Evolutionary conservation across 2,113 vertebrate species (phyloP), one percentile per base, ranked within the genome.

Genomic region (Lycaon pictus): DNA sequence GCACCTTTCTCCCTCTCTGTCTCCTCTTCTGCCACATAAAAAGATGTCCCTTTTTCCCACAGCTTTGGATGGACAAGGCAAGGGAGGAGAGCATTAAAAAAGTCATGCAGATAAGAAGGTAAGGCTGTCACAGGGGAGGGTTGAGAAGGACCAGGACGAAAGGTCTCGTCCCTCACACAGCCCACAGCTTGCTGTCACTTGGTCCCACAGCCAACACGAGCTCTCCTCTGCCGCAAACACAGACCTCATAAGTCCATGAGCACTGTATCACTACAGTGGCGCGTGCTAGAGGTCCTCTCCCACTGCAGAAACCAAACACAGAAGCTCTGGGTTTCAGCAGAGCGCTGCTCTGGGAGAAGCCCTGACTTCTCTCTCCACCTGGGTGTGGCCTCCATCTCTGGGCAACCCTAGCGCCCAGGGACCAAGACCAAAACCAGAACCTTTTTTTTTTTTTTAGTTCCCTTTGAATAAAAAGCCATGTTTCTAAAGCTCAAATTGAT

Each of bases 31-130:
- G 90, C 16, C 12, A 79, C 53, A 56, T 92, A 93, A 93, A 90
- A 48, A 89, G 5, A 69, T 15, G 27, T 60, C 56, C 88, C 48
- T 98, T 98, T 56, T 97, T 55, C 92, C 86, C 23, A 15, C 97
- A 99, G 99, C 76, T 99, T 0, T 99, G 99, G 99, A 55, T 96
- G 81, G 99, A 98, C 7, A 93, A 99, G 85, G 98, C 95, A 81
- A 2, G 71, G 0, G 27, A 96, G 77, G 96, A 99, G 0, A 72
- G 95, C 1, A 69, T 99, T 1, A 98, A 98, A 97, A 98, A 97
- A 90, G 8, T 35, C 69, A 23, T 99, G 35, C 74, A 93, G 88
- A 99, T 99, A 69, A 99, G 98, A 98, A 99, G 99, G 99, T 99
- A 92, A 96, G 87, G 22, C 72, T 48, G 32, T 92, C 79, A 63